Evolutionary conservation across 2,113 vertebrate genomes (phyloP).

Genomic region (Ochotona princeps): DNA sequence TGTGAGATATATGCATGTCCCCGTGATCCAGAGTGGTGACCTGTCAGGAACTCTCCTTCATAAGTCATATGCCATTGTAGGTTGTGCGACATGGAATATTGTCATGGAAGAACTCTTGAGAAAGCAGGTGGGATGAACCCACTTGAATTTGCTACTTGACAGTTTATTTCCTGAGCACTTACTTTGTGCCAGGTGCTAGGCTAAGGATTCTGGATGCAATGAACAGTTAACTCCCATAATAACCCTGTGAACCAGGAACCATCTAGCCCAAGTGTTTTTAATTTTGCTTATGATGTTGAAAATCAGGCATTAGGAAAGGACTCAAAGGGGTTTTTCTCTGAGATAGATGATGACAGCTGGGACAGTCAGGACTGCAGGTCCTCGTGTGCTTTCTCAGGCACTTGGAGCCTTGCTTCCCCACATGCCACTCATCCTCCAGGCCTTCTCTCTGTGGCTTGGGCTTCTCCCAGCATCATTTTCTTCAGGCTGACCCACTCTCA

Average conservation of each 20-base stretch:
- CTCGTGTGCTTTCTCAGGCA: neutral
- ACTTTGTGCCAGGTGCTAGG: neutral
- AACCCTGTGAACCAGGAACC: neutral
- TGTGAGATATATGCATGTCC: rapidly evolving
- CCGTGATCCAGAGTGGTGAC: neutral
- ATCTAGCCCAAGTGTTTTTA: neutral
- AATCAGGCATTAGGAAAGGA: neutral
- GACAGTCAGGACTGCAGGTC: neutral
- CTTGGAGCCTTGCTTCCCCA: neutral
- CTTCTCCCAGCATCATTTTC: neutral
- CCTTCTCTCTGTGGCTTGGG: neutral
- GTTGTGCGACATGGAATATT: neutral
- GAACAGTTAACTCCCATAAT: neutral
- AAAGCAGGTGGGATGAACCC: neutral
- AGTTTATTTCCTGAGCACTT: neutral
- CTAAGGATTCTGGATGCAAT: neutral
- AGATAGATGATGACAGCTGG: neutral
- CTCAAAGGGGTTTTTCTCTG: neutral
- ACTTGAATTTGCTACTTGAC: neutral
- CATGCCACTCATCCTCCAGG: neutral
- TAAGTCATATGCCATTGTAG: neutral
- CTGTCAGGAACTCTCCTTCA: neutral
- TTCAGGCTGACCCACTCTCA: neutral
- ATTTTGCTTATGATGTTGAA: neutral
- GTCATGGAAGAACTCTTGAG: neutral